Base-by-base conservation (phyloP, 2,797 vertebrate genomes). In the Pseudochaenichthys georgianus region DNA sequence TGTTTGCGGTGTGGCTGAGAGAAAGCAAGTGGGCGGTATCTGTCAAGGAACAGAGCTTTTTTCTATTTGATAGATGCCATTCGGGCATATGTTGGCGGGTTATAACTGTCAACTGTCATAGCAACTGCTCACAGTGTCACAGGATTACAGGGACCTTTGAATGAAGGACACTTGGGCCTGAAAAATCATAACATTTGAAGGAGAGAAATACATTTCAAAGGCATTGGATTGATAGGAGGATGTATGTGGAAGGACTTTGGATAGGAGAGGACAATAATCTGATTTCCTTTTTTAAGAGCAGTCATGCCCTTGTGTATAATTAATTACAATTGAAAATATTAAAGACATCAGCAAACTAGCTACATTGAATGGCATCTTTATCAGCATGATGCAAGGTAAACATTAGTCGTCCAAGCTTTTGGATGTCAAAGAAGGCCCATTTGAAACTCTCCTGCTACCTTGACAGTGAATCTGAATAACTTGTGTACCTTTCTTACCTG, bases 21-120 rank as follows among this genome's bases (percentile, higher is more conserved):
- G 73, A 60, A 42, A 42, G 57, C 43, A 67, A 60, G 83, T 87
- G 81, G 80, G 77, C 41, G 72, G 82, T 65, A 64, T 65, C 63
- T 85, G 81, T 86, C 80, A 66, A 42, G 45, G 64, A 72, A 83
- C 63, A 34, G 34, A 38, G 34, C 50, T 12, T 41, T 83, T 77
- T 6, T 75, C 68, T 73, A 13, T 82, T 74, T 75, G 57, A 81
- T 72, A 72, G 64, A 81, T 76, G 38, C 73, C 68, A 41, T 73
- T 64, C 4, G 3, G 62, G 67, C 83, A 60, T 69, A 78, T 75
- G 67, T 60, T 34, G 31, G 46, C 67, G 45, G 52, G 67, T 75
- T 28, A 66, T 74, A 13, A 2, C 11, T 6, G 60, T 59, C 53
- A 64, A 15, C 50, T 69, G 58, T 75, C 75, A 60, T 23, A 45